These are phyloP conservation scores for Tachycineta bicolor DNA, from an alignment of 2,113 vertebrate genomes.

Conservation along the genomic window DNA sequence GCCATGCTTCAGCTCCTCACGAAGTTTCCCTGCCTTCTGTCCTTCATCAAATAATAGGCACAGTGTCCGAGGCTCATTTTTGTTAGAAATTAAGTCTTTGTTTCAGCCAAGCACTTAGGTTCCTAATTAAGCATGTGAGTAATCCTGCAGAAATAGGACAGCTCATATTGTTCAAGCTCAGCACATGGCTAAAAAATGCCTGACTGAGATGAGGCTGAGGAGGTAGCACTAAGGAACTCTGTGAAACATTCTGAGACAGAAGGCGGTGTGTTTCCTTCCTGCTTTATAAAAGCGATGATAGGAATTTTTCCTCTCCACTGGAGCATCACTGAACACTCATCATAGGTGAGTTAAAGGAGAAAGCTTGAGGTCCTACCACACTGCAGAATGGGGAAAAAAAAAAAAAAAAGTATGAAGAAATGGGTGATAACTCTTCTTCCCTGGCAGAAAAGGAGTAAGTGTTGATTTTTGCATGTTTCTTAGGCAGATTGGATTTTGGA, in stretches of 20 bases:
- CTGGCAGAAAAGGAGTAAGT: neutral
- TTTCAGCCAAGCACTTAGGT: constrained; percentile 27
- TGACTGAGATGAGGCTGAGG: neutral
- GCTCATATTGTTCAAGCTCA: neutral
- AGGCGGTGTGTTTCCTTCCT: neutral
- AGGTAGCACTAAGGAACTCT: neutral
- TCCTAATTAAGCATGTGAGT: constrained; percentile 50
- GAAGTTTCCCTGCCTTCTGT: neutral
- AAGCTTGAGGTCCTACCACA: neutral
- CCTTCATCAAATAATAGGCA: constrained; percentile 6
- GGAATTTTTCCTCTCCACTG: neutral
- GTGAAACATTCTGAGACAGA: neutral
- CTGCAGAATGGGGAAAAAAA: neutral
- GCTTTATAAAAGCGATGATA: neutral
- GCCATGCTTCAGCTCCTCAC: constrained; percentile 1
- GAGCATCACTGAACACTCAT: constrained; percentile 3
- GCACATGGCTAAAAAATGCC: neutral
- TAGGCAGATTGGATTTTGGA: neutral
- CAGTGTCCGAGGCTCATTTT: constrained; percentile 4
- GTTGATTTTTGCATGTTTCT: neutral
- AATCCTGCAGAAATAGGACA: constrained; percentile 33
- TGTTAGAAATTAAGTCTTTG: constrained; percentile 33
- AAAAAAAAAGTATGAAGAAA: neutral
- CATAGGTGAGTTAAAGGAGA: constrained; percentile 31
- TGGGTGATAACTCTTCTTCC: neutral